Conservation (phyloP, 30 jellyfish, hydroid and myxozoan species). For the Pelagia noctiluca region DNA sequence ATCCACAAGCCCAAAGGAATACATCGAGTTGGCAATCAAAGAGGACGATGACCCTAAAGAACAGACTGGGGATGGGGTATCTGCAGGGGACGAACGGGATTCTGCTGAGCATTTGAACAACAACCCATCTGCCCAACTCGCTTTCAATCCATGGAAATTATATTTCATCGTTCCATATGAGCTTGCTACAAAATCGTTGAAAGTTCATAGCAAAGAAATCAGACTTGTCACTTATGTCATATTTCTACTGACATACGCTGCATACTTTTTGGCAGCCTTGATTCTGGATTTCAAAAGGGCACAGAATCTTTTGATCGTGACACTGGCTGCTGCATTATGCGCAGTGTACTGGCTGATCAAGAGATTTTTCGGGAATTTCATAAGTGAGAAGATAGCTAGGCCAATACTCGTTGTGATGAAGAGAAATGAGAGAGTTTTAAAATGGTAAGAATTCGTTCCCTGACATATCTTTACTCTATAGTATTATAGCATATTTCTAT, state of each 20-base stretch:
- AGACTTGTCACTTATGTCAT: background rate
- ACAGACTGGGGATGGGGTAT: background rate
- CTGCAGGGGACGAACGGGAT: background rate
- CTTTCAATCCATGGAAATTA: background rate
- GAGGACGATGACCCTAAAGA: background rate
- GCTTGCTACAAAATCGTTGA: background rate
- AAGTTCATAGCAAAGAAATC: background rate
- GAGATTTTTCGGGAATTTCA: background rate
- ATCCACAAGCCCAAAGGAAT: background rate
- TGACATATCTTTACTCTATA: background rate
- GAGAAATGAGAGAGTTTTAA: background rate
- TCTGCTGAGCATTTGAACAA: background rate
- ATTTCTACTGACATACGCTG: background rate
- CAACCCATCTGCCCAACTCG: background rate
- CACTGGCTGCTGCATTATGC: slow-evolving; percentile 1
- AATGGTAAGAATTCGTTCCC: background rate
- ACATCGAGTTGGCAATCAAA: background rate
- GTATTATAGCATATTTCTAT: background rate
- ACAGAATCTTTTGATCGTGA: background rate
- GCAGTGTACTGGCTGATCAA: background rate
- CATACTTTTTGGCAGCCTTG: slow-evolving; percentile 20
- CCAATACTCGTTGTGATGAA: background rate
- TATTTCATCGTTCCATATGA: background rate
- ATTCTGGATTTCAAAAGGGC: slow-evolving; percentile 14
- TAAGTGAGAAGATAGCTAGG: background rate